A percentile compares a stretch with the other conserved stretches of the same genome.
Evolutionary conservation across 2,797 vertebrate species (phyloP).

Genomic region (Poeciliopsis presidionis): DNA sequence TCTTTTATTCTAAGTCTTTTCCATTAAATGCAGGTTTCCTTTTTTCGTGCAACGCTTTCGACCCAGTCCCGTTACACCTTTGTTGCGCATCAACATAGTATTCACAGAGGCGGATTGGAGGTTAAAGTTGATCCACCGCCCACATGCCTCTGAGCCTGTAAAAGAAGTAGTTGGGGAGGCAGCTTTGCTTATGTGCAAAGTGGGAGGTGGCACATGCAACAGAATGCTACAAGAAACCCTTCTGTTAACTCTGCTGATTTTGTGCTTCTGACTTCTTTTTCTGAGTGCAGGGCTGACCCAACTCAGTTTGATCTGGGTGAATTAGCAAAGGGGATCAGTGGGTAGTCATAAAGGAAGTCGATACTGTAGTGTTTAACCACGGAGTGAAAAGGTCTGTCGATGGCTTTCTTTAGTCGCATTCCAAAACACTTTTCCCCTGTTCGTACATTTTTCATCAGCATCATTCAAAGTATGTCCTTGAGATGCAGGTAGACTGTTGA

Average conservation of each 20-base stretch:
- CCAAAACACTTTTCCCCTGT: background rate
- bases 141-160: slow-evolving; percentile 7
- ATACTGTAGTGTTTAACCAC: background rate
- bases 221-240: background rate
- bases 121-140: background rate
- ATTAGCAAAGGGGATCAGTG: background rate
- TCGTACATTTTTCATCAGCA: background rate
- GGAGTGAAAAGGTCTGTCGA: background rate
- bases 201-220: slow-evolving; percentile 8
- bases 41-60: background rate
- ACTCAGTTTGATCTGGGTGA: background rate
- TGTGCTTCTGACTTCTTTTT: background rate
- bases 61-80: background rate
- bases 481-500: background rate
- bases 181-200: slow-evolving; percentile 1
- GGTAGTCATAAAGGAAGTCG: background rate
- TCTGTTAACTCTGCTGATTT: background rate
- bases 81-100: background rate
- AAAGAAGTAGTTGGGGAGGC: background rate
- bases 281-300: background rate
- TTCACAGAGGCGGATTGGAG: background rate
- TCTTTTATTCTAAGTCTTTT: background rate
- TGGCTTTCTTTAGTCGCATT: background rate
- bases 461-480: background rate
- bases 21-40: background rate